Evolutionary conservation across 2,888 invertebrate species (phyloP), one percentile per base, ranked within the genome.

Genomic region (Ellobium chinense): DNA sequence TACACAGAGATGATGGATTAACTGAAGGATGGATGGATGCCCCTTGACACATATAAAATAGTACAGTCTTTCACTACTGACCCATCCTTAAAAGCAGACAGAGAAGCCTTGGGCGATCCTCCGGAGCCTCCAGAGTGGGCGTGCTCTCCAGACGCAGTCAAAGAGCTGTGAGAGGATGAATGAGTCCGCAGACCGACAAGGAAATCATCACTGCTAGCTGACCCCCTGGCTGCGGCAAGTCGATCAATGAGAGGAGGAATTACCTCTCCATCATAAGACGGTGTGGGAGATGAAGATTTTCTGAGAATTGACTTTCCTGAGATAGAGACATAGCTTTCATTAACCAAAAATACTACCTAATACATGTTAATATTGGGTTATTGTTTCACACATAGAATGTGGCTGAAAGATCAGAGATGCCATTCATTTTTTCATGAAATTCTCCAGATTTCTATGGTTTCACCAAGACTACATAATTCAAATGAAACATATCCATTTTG

Each of bases 231-330:
- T 4, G 80, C 75, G 1, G 83, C 63, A 58, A 85, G 79, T 58
- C 85, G 76, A 66, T 84, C 80, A 60, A 84, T 77, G 37, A 85
- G 70, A 9, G 85, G 80, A 1, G 82, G 84, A 27, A 84, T 83
- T 18, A 80, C 69, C 29, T 85, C 84, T 5, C 68, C 77, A 21
- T 56, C 60, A 29, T 37, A 29, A 18, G 1, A 27, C 39, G 62
- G 24, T 21, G 62, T 46, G 36, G 36, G 3, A 12, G 62, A 39
- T 31, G 75, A 75, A 12, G 29, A 9, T 65, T 65, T 75, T 54
- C 75, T 65, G n/a, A 46, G 31, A 37, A 9, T 4, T 21, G 27
- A 24, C 7, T 75, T 65, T 54, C 54, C 63, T 75, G 54, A 29
- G 34, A 60, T 9, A 36, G 1, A 56, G 34, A 31, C 27, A 66